Evolutionary conservation across 1,140 invertebrate species (phyloP).

Genomic region (Dendrolimus punctatus): DNA sequence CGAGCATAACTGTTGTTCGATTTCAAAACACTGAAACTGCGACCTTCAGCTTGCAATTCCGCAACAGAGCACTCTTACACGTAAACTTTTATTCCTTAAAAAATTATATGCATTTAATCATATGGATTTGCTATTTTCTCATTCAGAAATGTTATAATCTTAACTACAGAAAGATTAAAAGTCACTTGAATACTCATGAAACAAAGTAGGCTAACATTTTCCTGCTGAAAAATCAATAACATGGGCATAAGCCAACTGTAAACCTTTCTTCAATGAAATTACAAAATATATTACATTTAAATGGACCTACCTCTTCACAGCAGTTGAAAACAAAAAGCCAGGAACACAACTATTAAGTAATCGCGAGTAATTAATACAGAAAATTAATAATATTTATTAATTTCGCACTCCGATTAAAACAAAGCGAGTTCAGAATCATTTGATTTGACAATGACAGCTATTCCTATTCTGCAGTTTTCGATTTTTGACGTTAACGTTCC

Average conservation of each 20-base stretch:
- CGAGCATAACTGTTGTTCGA: slow-evolving; percentile 19
- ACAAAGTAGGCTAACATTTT: slow-evolving; percentile 14
- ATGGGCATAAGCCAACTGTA: slow-evolving; percentile 16
- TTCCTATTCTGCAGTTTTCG: not conserved
- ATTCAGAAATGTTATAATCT: not conserved
- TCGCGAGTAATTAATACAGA: slow-evolving; percentile 9
- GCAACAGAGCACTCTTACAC: slow-evolving; percentile 7
- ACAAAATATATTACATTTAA: slow-evolving; percentile 3
- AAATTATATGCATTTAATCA: too few species aligned
- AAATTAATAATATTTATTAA: slow-evolving; percentile 29
- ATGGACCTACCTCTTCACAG: slow-evolving; percentile 23
- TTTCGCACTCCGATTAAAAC: slow-evolving; percentile 19
- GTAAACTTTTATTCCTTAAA: too few species aligned
- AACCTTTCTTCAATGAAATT: slow-evolving; percentile 9
- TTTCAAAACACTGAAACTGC: slow-evolving; percentile 29
- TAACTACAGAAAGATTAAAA: too few species aligned
- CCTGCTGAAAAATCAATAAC: slow-evolving; percentile 49
- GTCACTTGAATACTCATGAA: not conserved
- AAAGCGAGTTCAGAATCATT: slow-evolving; percentile 22
- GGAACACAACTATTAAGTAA: slow-evolving; percentile 6
- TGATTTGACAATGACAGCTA: slow-evolving; percentile 19
- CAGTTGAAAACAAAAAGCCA: slow-evolving; percentile 3
- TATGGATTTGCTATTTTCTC: too few species aligned
- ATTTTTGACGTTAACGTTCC: slow-evolving; percentile 9
- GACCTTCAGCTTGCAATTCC: slow-evolving; percentile 18